Evolutionary conservation across 2,888 invertebrate genomes (phyloP).

Genomic region (Agrotis clavis): DNA sequence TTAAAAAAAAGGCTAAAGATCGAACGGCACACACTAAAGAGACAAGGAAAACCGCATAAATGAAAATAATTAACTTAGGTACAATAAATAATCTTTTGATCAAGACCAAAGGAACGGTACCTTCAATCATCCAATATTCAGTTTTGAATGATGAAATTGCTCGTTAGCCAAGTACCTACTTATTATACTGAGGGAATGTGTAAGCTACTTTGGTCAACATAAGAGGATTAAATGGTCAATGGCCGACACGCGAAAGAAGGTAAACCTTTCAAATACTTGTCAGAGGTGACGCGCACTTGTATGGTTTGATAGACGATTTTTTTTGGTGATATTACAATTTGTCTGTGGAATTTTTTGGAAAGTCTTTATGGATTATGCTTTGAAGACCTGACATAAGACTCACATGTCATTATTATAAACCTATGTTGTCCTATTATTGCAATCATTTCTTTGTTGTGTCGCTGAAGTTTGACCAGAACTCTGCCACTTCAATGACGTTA

Average conservation of each 20-base stretch:
- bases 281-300: slow-evolving; percentile 63
- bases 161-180: slow-evolving; percentile 58
- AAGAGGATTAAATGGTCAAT: slow-evolving; percentile 73
- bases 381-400: neutral
- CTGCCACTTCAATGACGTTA: too few relatives aligned
- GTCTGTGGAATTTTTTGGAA: slow-evolving; percentile 7
- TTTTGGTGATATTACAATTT: slow-evolving; percentile 35
- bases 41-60: slow-evolving; percentile 38
- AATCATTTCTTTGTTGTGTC: too few relatives aligned
- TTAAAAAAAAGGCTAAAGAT: slow-evolving; percentile 7
- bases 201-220: slow-evolving; percentile 66
- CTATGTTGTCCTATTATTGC: neutral
- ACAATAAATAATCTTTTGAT: slow-evolving; percentile 42
- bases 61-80: slow-evolving; percentile 20
- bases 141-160: slow-evolving; percentile 46
- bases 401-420: neutral
- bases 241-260: slow-evolving; percentile 66
- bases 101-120: slow-evolving; percentile 48
- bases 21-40: slow-evolving; percentile 9
- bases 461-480: too few relatives aligned
- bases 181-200: slow-evolving; percentile 53
- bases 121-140: slow-evolving; percentile 27
- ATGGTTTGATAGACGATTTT: slow-evolving; percentile 61
- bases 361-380: neutral
- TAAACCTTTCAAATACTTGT: slow-evolving; percentile 70